A percentile compares a stretch with the other conserved stretches of the same genome.
phyloP scores from a whole-genome alignment of 2,113 vertebrate species.

The Aramus guarauna region DNA sequence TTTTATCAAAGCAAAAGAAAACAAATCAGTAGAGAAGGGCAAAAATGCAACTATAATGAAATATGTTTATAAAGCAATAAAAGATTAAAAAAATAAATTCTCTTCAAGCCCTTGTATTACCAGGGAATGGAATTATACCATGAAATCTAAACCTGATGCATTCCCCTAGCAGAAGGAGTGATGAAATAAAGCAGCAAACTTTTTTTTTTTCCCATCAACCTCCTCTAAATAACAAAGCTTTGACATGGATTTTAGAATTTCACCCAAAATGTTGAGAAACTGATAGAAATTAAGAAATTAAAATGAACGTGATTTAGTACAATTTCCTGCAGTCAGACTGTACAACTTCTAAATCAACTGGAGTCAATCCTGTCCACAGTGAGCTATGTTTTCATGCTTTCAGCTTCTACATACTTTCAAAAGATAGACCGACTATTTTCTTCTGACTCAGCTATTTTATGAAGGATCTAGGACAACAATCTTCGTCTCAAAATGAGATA shows the following conservation, averaged over 20 bases:
- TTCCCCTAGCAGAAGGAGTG: background rate
- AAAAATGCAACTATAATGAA: background rate
- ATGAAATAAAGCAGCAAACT: background rate
- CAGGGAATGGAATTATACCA: background rate
- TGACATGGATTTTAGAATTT: background rate
- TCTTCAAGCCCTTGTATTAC: background rate
- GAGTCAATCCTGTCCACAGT: background rate
- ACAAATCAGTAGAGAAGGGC: background rate
- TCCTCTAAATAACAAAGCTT: background rate
- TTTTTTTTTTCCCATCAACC: background rate
- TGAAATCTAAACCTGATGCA: background rate
- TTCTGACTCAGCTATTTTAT: slow-evolving; percentile 9
- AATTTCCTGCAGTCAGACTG: background rate
- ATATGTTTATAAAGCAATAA: background rate
- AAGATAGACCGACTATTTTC: background rate
- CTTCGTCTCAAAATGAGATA: slow-evolving; percentile 20
- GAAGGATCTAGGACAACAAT: slow-evolving; percentile 14
- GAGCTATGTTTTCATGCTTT: background rate
- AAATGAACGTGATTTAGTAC: background rate
- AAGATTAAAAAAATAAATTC: background rate
- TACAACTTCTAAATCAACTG: background rate
- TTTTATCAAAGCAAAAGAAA: background rate
- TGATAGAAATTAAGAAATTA: background rate
- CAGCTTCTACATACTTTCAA: background rate
- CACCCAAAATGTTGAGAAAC: background rate